Base-by-base conservation (phyloP, 2,113 vertebrate species). In the Dipodomys spectabilis region DNA sequence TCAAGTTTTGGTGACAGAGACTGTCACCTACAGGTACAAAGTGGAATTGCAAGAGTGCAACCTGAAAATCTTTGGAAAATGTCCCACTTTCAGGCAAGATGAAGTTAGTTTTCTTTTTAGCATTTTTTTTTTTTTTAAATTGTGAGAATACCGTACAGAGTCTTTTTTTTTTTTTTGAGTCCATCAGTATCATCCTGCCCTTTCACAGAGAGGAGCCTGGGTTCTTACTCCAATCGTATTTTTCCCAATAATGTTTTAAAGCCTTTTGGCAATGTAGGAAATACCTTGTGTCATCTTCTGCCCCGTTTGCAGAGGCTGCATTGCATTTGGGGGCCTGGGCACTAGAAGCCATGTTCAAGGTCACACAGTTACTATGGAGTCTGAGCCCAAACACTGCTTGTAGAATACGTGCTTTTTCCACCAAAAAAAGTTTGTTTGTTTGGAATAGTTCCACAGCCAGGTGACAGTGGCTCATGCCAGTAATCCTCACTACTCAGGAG, bases 21-120 rank as follows among this genome's bases (percentile, higher is more conserved):
- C 91, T 95, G 80, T 93, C 96, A 93, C 91, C 96, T 96, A 25
- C 77, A 94, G 96, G 91, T 39, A 0, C 1, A 88, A 73, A 0
- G 7, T n/a, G 35, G 72, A 84, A 91, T 28, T 92, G 86, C 62
- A 92, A 18, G 28, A 82, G 32, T 80, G 45, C 25, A 20, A 83
- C 49, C 15, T 6, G 62, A 44, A 53, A 18, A 71, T 11, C 1
- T 44, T 16, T 49, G 39, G 87, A 74, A 60, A 78, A 86, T 3
- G 10, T 32, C 65, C 23, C 27, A 78, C 19, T 67, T 64, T 16
- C 32, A 64, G 11, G 81, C 60, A 49, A 45, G 30, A 69, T 69
- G 15, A 68, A 35, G 39, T 39, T 1, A 65, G 45, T 71, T 86
- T 81, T n/a, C 91, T 67, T 18, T 72, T 82, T 67, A 20, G 12